Evolutionary conservation across 2,888 invertebrate species (phyloP).

Genomic region (Callosobruchus maculatus): DNA sequence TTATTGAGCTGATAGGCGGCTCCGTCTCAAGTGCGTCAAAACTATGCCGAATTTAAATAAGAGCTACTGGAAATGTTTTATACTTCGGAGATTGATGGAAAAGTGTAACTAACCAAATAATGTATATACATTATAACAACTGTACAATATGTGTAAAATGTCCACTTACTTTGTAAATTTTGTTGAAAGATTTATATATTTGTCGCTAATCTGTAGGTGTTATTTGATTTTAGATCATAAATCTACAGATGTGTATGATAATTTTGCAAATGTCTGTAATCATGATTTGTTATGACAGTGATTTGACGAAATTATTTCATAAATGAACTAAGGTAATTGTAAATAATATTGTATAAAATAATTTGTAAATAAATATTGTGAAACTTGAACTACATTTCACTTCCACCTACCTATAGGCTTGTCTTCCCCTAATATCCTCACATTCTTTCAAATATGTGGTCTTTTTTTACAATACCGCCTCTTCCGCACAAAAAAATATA

Average conservation of each 20-base stretch:
- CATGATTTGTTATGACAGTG: conserved; percentile 41
- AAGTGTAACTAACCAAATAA: neutral
- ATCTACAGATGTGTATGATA: conserved; percentile 29
- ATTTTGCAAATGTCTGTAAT: conserved; percentile 37
- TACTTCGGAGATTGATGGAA: neutral
- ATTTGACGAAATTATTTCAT: conserved; percentile 32
- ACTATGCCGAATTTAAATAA: neutral
- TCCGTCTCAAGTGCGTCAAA: neutral
- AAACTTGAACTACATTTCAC: neutral
- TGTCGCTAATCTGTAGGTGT: conserved; percentile 34
- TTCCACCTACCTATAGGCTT: neutral
- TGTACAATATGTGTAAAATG: neutral
- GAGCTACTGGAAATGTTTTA: neutral
- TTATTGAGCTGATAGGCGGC: too few species aligned
- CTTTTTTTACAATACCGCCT: too few species aligned
- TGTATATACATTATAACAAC: neutral
- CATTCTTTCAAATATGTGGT: too few species aligned
- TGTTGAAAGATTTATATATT: conserved; percentile 26
- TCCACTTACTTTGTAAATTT: conserved; percentile 33
- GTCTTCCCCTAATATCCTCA: too few species aligned
- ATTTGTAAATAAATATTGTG: conserved; percentile 18
- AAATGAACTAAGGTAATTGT: conserved; percentile 17
- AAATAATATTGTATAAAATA: conserved; percentile 24
- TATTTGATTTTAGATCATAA: conserved; percentile 23
- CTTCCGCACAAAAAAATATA: too few species aligned